Conservation (phyloP, 2,888 invertebrate species). For the Crossocerus cetratus region DNA sequence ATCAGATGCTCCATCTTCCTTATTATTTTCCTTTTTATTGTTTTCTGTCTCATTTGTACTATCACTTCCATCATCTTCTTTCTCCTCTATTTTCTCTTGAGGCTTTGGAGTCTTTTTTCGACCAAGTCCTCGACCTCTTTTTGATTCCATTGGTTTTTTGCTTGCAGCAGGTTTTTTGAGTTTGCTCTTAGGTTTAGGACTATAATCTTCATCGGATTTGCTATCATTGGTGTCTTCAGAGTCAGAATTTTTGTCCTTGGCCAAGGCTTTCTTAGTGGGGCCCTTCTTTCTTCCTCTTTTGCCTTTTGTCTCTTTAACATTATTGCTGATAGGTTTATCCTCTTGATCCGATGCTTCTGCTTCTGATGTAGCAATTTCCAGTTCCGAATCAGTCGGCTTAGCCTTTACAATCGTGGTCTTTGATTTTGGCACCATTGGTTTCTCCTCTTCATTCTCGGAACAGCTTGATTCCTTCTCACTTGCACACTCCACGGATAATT, state of each 20-base stretch:
- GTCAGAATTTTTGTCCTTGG: slow-evolving; percentile 55
- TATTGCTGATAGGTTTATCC: slow-evolving; percentile 27
- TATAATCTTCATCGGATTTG: slow-evolving; percentile 71
- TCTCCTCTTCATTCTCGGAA: slow-evolving; percentile 60
- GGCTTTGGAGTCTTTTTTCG: slow-evolving; percentile 36
- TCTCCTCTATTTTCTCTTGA: slow-evolving; percentile 43
- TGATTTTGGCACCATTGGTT: slow-evolving; percentile 57
- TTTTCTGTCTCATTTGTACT: slow-evolving; percentile 20
- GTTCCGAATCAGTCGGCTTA: slow-evolving; percentile 69
- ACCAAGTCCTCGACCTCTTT: slow-evolving; percentile 56
- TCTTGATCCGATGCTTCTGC: slow-evolving; percentile 57
- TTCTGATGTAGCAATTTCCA: slow-evolving; percentile 69
- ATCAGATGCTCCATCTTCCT: slow-evolving; percentile 40
- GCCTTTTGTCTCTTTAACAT: slow-evolving; percentile 20
- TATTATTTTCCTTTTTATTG: slow-evolving; percentile 31
- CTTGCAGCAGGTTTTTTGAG: slow-evolving; percentile 49
- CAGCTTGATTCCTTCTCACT: slow-evolving; percentile 70
- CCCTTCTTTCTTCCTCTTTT: slow-evolving; percentile 41
- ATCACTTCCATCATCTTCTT: slow-evolving; percentile 47
- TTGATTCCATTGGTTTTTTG: slow-evolving; percentile 52
- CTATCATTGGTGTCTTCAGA: slow-evolving; percentile 65
- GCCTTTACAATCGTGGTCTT: slow-evolving; percentile 73
- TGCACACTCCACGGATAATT: slow-evolving; percentile 72
- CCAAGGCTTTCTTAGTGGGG: slow-evolving; percentile 48
- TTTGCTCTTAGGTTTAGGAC: slow-evolving; percentile 66